A percentile compares a stretch with the other conserved stretches of the same genome.
Evolutionary conservation across 1,140 invertebrate species (phyloP).

Genomic region (Pectinophora gossypiella): DNA sequence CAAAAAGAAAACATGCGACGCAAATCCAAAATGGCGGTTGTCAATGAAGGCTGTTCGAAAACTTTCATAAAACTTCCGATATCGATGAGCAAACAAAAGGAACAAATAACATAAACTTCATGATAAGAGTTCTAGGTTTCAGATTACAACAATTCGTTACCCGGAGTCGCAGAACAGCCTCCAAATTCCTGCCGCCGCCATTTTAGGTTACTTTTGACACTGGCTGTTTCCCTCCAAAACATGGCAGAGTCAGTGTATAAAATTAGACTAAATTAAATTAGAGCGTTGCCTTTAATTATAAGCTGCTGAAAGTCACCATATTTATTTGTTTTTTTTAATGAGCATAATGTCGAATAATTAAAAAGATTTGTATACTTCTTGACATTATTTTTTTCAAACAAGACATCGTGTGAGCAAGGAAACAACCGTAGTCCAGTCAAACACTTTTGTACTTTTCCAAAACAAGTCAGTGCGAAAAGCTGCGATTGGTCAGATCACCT

Average conservation of each 20-base stretch:
- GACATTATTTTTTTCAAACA: too few species aligned
- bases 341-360: too few species aligned
- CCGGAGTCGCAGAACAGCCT: conserved; percentile 77
- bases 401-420: too few species aligned
- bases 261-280: too few species aligned
- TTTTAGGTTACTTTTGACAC: conserved; percentile 47
- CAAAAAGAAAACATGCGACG: conserved; percentile 44
- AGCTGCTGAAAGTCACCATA: too few species aligned
- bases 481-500: too few species aligned
- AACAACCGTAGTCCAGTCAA: too few species aligned
- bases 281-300: too few species aligned
- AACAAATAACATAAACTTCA: conserved; percentile 53
- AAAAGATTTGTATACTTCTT: too few species aligned
- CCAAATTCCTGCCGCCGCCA: conserved; percentile 76
- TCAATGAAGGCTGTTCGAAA: conserved; percentile 82
- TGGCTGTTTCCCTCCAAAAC: conserved; percentile 38
- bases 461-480: too few species aligned
- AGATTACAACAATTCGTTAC: conserved; percentile 46
- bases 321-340: too few species aligned
- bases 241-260: not conserved
- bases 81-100: conserved; percentile 43
- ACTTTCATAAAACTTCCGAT: conserved; percentile 74
- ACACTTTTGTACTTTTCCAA: too few species aligned
- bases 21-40: conserved; percentile 70
- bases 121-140: conserved; percentile 36